A percentile compares a stretch with the other conserved stretches of the same genome.
These are phyloP conservation scores for Drepana arcuata DNA, from an alignment of 1,140 invertebrate genomes.

Conservation along the genomic window DNA sequence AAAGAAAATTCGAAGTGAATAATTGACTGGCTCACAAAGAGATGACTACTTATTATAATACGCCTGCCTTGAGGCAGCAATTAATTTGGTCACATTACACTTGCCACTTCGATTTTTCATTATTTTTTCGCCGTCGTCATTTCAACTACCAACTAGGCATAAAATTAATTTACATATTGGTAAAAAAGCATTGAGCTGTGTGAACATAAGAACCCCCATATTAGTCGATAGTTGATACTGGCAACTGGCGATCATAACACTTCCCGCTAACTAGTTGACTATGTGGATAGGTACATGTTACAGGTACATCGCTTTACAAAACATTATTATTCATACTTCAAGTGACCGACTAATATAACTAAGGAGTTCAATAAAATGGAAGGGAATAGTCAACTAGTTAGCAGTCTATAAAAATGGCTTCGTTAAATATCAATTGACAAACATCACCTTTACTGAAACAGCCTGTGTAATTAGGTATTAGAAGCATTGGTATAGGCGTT, in stretches of 20 bases:
- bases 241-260: no score
- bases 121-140: constrained; percentile 54
- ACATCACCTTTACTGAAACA: constrained; percentile 52
- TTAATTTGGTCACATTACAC: no score
- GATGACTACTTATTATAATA: no score
- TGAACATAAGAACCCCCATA: constrained; percentile 50
- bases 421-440: constrained; percentile 39
- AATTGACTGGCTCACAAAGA: no score
- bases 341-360: no score
- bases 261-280: constrained; percentile 45
- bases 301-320: no score
- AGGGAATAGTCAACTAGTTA: constrained; percentile 40
- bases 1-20: constrained; percentile 54
- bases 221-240: constrained; percentile 64
- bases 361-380: no score
- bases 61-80: no score
- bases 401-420: constrained; percentile 44
- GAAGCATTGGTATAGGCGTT: no score
- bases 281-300: no score
- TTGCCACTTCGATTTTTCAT: constrained; percentile 45
- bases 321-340: no score
- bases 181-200: constrained; percentile 40
- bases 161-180: constrained; percentile 32
- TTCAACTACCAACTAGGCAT: constrained; percentile 64
- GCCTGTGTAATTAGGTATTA: constrained; percentile 26